phyloP scores from a whole-genome alignment of 1,140 invertebrate species.

The Hypothenemus hampei region DNA sequence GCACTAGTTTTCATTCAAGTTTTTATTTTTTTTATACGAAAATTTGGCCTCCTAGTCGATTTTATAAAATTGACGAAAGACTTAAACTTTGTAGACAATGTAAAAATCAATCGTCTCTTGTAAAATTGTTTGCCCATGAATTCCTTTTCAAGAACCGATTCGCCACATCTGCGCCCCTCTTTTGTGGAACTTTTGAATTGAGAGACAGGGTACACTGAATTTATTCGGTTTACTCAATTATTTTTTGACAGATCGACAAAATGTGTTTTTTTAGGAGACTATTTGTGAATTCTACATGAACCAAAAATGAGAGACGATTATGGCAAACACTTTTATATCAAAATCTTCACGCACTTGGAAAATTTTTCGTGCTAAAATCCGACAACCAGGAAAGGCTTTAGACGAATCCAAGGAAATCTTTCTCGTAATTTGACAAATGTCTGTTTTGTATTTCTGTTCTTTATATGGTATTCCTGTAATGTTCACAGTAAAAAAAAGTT shows the following conservation, averaged over 20 bases:
- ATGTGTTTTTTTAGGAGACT: too few relatives aligned
- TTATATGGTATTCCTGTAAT: conserved; percentile 20
- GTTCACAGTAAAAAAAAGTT: too few relatives aligned
- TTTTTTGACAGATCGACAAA: too few relatives aligned
- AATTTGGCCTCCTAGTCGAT: neutral
- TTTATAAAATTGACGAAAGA: conserved; percentile 10
- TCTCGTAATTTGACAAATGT: conserved; percentile 26
- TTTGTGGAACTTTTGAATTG: conserved; percentile 17
- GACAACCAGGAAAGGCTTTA: conserved; percentile 18
- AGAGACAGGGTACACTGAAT: conserved; percentile 14
- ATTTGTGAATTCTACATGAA: neutral
- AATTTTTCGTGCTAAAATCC: conserved; percentile 13
- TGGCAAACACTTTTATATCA: neutral
- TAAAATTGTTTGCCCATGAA: conserved; percentile 20
- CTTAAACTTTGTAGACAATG: conserved; percentile 16
- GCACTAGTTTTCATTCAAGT: too few relatives aligned
- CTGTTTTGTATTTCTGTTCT: conserved; percentile 17
- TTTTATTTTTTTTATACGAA: too few relatives aligned
- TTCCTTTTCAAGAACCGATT: conserved; percentile 19
- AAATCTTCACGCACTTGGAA: conserved; percentile 17
- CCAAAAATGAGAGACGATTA: conserved; percentile 7
- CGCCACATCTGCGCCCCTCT: conserved; percentile 14
- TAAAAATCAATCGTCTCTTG: conserved; percentile 19
- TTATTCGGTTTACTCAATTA: conserved; percentile 8
- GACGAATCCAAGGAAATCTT: conserved; percentile 25